A percentile compares a stretch with the other conserved stretches of the same genome.
Evolutionary conservation across 2,888 invertebrate species (phyloP).

Genomic region (Himalopsyche japonica): DNA sequence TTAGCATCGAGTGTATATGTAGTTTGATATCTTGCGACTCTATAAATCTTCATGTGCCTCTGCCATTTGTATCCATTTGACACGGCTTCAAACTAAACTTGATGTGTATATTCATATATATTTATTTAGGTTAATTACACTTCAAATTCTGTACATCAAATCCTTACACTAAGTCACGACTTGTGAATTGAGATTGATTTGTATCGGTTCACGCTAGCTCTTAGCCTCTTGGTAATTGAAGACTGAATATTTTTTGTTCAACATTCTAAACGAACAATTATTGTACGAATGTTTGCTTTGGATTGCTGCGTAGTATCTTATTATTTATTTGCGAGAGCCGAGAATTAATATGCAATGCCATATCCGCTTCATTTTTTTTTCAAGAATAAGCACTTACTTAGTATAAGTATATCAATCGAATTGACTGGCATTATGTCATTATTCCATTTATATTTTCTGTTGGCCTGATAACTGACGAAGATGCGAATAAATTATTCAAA

Average conservation of each 20-base stretch:
- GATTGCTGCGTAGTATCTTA: not conserved
- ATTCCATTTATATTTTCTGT: not conserved
- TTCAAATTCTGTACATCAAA: slow-evolving; percentile 27
- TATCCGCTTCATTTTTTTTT: not conserved
- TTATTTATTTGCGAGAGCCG: not conserved
- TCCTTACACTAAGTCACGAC: slow-evolving; percentile 30
- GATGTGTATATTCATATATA: slow-evolving; percentile 36
- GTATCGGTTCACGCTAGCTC: slow-evolving; percentile 6
- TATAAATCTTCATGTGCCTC: slow-evolving; percentile 24
- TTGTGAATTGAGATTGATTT: slow-evolving; percentile 23
- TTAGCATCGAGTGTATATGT: not conserved
- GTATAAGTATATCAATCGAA: too few species aligned
- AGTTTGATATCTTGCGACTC: slow-evolving; percentile 30
- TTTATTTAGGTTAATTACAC: slow-evolving; percentile 39
- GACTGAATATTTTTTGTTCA: not conserved
- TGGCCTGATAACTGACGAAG: not conserved
- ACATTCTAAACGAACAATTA: not conserved
- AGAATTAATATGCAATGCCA: not conserved
- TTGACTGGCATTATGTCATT: too few species aligned
- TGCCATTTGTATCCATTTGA: slow-evolving; percentile 40
- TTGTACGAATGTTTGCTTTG: not conserved
- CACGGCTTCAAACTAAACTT: slow-evolving; percentile 34
- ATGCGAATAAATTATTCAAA: too few species aligned
- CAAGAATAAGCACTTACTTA: not conserved
- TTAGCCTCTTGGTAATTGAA: not conserved